Percentiles rank a stretch among this genome's conserved stretches.
These are phyloP conservation scores for Orientallactaga bullata DNA, from an alignment of 2,113 vertebrate species.

Conservation along the genomic window DNA sequence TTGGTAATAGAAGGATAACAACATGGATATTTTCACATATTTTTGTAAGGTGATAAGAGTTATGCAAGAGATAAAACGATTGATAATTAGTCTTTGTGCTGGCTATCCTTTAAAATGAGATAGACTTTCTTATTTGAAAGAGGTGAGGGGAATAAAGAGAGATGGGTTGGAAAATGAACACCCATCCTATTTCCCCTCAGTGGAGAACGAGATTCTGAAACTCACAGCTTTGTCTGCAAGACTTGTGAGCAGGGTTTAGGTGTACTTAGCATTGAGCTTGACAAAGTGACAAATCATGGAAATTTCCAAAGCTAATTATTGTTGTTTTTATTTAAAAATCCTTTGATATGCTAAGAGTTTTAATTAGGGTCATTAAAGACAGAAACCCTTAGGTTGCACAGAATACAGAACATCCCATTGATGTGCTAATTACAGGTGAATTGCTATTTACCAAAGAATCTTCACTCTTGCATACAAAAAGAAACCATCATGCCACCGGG, in stretches of 20 bases:
- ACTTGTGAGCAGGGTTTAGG: neutral
- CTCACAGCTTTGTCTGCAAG: conserved; percentile 56
- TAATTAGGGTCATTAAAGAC: conserved; percentile 65
- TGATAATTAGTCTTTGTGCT: conserved; percentile 1
- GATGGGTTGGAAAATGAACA: neutral
- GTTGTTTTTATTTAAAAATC: conserved; percentile 51
- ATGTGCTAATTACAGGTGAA: neutral
- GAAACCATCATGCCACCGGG: neutral
- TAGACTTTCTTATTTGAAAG: neutral
- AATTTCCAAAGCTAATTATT: conserved; percentile 63
- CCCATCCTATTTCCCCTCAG: neutral
- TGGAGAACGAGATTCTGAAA: neutral
- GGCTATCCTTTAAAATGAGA: neutral
- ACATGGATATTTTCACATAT: neutral
- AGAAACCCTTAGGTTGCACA: conserved; percentile 59
- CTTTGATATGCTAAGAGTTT: conserved; percentile 66
- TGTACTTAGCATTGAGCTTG: neutral
- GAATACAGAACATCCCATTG: conserved; percentile 8
- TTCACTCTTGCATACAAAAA: neutral
- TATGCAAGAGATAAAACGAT: neutral
- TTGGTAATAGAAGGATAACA: neutral
- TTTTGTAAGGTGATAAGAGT: neutral
- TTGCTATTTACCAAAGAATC: neutral
- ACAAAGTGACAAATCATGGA: conserved; percentile 56
- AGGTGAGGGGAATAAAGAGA: neutral